Evolutionary conservation across 2,797 vertebrate genomes (phyloP).

Genomic region (Microhierax caerulescens): DNA sequence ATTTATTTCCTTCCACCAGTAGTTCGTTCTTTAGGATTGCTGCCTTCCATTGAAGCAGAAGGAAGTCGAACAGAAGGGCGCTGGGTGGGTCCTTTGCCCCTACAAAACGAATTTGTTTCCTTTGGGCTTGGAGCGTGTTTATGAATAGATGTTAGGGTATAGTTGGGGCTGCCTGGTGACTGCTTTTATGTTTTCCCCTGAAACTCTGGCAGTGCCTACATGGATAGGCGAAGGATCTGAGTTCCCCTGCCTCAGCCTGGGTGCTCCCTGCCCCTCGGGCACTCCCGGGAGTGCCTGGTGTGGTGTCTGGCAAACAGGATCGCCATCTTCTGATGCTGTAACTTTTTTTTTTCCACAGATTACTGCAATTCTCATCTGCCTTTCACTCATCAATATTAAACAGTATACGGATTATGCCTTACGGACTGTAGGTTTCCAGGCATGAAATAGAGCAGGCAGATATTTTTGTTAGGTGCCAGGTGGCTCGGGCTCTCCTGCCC

Average conservation of each 20-base stretch:
- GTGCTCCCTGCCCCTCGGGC: neutral
- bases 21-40: neutral
- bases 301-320: neutral
- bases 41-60: neutral
- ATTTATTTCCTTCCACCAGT: neutral
- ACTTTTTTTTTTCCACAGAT: neutral
- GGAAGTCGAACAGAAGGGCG: neutral
- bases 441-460: neutral
- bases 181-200: neutral
- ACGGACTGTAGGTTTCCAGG: neutral
- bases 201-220: neutral
- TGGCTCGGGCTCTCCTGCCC: neutral
- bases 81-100: neutral
- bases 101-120: neutral
- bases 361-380: neutral
- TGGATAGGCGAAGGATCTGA: neutral
- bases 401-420: neutral
- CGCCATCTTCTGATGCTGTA: rapidly evolving
- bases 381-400: neutral
- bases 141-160: neutral
- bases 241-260: neutral
- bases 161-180: neutral
- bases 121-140: neutral
- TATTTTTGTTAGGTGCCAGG: neutral
- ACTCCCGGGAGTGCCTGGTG: neutral